Evolutionary conservation across 2,888 invertebrate species (phyloP).

Genomic region (Eupithecia centaureata): DNA sequence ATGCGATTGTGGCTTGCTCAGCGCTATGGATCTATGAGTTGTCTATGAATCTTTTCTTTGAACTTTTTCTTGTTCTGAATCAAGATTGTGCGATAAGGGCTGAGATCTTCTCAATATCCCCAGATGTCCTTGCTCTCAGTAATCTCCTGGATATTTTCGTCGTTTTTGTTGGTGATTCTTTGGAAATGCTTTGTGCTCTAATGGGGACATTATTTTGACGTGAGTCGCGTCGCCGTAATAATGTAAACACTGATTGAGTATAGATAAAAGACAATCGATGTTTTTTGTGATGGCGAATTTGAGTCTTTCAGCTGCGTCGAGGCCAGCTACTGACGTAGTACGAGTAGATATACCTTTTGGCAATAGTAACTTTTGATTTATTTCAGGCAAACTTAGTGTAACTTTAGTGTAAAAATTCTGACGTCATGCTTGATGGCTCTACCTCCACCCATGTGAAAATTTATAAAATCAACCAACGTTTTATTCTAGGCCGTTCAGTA

Average conservation of each 20-base stretch:
- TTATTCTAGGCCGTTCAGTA: too few species aligned
- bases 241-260: slow-evolving; percentile 82
- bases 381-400: too few species aligned
- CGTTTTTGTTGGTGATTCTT: slow-evolving; percentile 79
- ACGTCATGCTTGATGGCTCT: too few species aligned
- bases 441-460: too few species aligned
- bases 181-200: slow-evolving; percentile 80
- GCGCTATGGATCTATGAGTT: slow-evolving; percentile 65
- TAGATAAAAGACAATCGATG: slow-evolving; percentile 78
- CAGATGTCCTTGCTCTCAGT: slow-evolving; percentile 80
- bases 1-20: slow-evolving; percentile 78
- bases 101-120: slow-evolving; percentile 83
- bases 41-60: slow-evolving; percentile 82
- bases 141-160: slow-evolving; percentile 78
- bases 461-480: too few species aligned
- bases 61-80: slow-evolving; percentile 80
- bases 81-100: slow-evolving; percentile 80
- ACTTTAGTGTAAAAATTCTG: neutral
- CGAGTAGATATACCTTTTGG: neutral
- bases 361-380: neutral
- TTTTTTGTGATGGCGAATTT: slow-evolving; percentile 60
- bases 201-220: slow-evolving; percentile 84
- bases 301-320: slow-evolving; percentile 38
- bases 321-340: neutral
- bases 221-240: slow-evolving; percentile 74